A percentile compares a stretch with the other conserved stretches of the same genome.
These are phyloP conservation scores for Eumacrocentrus americanus DNA, from an alignment of 2,888 invertebrate species.

Conservation along the genomic window DNA sequence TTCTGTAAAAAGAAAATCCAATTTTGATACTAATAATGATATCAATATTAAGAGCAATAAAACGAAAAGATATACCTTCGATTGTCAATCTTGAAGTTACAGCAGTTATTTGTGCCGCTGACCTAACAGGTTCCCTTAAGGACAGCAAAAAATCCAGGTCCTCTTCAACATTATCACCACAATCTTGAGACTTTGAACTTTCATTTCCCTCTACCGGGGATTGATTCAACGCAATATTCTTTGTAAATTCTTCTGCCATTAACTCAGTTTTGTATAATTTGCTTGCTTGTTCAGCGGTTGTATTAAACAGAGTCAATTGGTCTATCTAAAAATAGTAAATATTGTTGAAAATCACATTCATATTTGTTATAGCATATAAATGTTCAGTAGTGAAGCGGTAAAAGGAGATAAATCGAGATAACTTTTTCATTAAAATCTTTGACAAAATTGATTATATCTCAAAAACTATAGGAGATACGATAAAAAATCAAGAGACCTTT, in stretches of 20 bases:
- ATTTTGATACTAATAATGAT: not conserved
- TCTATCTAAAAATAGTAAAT: conserved; percentile 41
- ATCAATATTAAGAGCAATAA: conserved; percentile 9
- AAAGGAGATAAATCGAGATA: too few relatives aligned
- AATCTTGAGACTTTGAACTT: not conserved
- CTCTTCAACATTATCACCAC: conserved; percentile 36
- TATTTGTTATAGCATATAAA: too few relatives aligned
- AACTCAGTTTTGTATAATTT: conserved; percentile 28
- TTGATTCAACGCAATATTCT: conserved; percentile 29
- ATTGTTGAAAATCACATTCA: too few relatives aligned
- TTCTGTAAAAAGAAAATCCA: conserved; percentile 37
- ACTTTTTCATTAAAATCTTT: too few relatives aligned
- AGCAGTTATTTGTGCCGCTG: conserved; percentile 14
- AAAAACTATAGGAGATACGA: not conserved
- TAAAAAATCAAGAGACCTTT: not conserved
- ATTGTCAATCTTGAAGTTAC: conserved; percentile 16
- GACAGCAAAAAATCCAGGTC: conserved; percentile 53
- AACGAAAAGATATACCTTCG: conserved; percentile 26
- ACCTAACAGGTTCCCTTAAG: conserved; percentile 44
- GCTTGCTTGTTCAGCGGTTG: conserved; percentile 37
- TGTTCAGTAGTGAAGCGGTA: too few relatives aligned
- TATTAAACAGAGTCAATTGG: conserved; percentile 45
- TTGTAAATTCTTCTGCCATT: conserved; percentile 4
- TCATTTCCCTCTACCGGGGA: not conserved
- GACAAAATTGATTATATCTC: too few relatives aligned